These are phyloP conservation scores for Aepyceros melampus DNA, from an alignment of 2,113 vertebrate species.

Conservation along the genomic window DNA sequence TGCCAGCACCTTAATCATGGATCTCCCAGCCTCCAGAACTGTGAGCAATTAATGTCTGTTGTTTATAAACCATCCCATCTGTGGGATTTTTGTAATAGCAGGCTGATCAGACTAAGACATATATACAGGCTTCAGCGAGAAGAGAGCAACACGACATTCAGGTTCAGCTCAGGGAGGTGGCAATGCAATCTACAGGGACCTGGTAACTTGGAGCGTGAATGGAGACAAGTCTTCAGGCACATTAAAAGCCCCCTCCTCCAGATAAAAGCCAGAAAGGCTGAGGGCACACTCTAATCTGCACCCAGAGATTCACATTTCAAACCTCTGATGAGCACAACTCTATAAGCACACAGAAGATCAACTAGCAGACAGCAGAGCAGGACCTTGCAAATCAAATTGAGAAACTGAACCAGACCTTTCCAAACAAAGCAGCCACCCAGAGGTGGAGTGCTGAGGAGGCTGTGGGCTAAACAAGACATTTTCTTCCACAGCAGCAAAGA, in stretches of 20 bases:
- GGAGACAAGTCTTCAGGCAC: neutral
- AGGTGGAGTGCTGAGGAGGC: neutral
- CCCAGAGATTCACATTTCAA: neutral
- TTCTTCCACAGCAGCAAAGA: neutral
- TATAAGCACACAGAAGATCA: neutral
- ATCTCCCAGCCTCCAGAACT: neutral
- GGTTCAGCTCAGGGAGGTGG: neutral
- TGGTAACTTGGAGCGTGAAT: rapidly evolving
- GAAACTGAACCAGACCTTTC: neutral
- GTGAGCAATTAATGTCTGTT: neutral
- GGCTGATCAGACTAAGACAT: neutral
- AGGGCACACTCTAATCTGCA: neutral
- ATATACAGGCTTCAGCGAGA: neutral
- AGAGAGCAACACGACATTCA: neutral
- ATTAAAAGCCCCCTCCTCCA: neutral
- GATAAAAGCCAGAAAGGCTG: neutral
- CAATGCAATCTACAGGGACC: neutral
- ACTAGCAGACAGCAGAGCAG: neutral
- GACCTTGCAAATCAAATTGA: neutral
- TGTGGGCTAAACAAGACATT: neutral
- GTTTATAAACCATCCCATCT: neutral
- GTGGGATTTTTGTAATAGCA: neutral
- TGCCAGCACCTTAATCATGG: neutral
- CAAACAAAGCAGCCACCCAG: neutral
- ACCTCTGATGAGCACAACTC: neutral